phyloP scores from a whole-genome alignment of 2,113 vertebrate species.

The Semnornis frantzii region DNA sequence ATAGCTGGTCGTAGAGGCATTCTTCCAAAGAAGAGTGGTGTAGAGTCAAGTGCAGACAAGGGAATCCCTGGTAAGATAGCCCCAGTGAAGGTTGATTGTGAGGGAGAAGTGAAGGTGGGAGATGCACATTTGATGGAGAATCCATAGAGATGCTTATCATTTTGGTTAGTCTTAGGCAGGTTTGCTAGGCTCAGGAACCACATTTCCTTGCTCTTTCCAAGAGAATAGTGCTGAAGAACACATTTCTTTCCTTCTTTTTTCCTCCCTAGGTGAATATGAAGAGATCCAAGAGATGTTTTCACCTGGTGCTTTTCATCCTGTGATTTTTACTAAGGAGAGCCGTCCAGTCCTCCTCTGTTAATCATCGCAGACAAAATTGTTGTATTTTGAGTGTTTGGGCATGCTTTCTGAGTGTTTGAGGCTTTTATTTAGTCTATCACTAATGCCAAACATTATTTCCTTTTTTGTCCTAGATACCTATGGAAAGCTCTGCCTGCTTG shows the following conservation, averaged over 20 bases:
- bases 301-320: background rate
- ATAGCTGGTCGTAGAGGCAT: background rate
- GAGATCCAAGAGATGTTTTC: background rate
- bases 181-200: background rate
- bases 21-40: background rate
- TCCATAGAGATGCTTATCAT: background rate
- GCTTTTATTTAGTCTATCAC: background rate
- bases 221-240: background rate
- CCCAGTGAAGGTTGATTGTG: background rate
- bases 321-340: background rate
- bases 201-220: background rate
- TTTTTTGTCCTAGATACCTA: conserved; percentile 84
- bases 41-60: background rate
- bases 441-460: background rate
- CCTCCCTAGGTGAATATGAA: background rate
- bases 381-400: background rate
- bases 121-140: background rate
- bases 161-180: background rate
- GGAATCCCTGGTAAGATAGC: background rate
- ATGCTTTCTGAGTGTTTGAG: background rate
- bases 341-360: background rate
- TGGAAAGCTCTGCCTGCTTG: conserved; percentile 90
- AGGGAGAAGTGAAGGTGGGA: background rate
- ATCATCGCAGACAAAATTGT: background rate
- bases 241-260: background rate